Evolutionary conservation across 2,797 vertebrate species (phyloP).

Genomic region (Molossus alvarezi): DNA sequence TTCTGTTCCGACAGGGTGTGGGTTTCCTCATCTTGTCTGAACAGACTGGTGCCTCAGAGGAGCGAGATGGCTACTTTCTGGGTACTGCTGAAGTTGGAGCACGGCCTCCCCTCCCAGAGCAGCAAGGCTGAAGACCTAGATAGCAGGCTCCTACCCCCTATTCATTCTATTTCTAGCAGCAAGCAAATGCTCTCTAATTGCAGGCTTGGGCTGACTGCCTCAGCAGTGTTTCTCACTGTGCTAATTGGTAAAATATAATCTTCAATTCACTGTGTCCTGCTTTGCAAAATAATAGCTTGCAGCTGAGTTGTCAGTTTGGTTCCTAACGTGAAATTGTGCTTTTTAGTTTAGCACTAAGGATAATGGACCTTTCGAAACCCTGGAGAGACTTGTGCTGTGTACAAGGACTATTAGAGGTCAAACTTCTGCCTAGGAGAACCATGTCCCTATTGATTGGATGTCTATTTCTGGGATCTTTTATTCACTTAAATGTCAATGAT

Average conservation of each 20-base stretch:
- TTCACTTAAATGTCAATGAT: slow-evolving; percentile 69
- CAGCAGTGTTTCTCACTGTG: slow-evolving; percentile 82
- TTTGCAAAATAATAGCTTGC: slow-evolving; percentile 81
- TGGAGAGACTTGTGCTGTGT: neutral
- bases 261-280: slow-evolving; percentile 78
- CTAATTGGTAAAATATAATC: slow-evolving; percentile 87
- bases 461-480: slow-evolving; percentile 61
- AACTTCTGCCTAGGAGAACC: neutral
- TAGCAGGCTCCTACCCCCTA: slow-evolving; percentile 78
- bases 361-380: slow-evolving; percentile 48
- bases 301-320: slow-evolving; percentile 70
- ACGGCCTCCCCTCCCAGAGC: slow-evolving; percentile 43
- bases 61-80: slow-evolving; percentile 55
- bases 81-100: slow-evolving; percentile 21
- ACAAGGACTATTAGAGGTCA: slow-evolving; percentile 8
- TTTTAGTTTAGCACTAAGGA: slow-evolving; percentile 31
- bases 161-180: slow-evolving; percentile 83
- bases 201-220: slow-evolving; percentile 79
- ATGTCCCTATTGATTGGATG: neutral
- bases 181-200: slow-evolving; percentile 83
- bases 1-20: neutral
- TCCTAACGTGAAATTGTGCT: slow-evolving; percentile 72
- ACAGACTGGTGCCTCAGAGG: neutral
- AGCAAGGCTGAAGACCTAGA: slow-evolving; percentile 76
- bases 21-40: neutral